Base-by-base conservation (phyloP, 2,888 invertebrate species). In the Rhaphigaster nebulosa region DNA sequence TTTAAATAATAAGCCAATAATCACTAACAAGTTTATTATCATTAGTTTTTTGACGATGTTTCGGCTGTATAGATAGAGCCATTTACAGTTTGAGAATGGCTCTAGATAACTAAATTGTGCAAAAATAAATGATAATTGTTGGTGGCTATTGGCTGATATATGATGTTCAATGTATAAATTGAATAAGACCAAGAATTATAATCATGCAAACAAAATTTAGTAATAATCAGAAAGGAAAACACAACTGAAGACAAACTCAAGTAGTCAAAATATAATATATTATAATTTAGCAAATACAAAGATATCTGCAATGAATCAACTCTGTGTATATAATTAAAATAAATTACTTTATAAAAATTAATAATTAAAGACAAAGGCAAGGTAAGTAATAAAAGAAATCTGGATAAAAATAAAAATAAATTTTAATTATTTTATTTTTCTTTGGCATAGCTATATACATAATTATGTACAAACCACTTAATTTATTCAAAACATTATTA, bases 391-490 rank as follows among this genome's bases (percentile, higher is more conserved):
- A 38, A 38, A 76, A 76, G 23, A 76, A 38, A 76, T 38, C 34
- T 38, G 38, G 4, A 38, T 70, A 38, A 50, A 87, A 87, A 87
- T 54, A 29, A 87, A 52, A 87, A 87, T 54, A 29, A 87, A 52
- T 29, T 87, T 50, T 20, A 29, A 52, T 87, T n/a, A 45, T 34
- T 52, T 87, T 52, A 18, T 87, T 45, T 87, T 87, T 45, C 52
- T 87, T 87, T 76, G 70, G 70, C 34, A 76, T 76, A 76, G 15
- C 65, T 65, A 65, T 76, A 76, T 76, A 76, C 70, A 76, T 20
- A 34, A 76, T 76, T 76, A 76, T 76, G 20, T 76, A 76, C 70
- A 76, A 38, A 38, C 70, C 70, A 76, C 38, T 20, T 38, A 76
- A 76, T 76, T 76, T 20, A 34, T 23, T 34, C 20, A 76, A 76